A percentile compares a stretch with the other conserved stretches of the same genome.
phyloP scores from a whole-genome alignment of 2,888 invertebrate species.

The Eurois occulta region DNA sequence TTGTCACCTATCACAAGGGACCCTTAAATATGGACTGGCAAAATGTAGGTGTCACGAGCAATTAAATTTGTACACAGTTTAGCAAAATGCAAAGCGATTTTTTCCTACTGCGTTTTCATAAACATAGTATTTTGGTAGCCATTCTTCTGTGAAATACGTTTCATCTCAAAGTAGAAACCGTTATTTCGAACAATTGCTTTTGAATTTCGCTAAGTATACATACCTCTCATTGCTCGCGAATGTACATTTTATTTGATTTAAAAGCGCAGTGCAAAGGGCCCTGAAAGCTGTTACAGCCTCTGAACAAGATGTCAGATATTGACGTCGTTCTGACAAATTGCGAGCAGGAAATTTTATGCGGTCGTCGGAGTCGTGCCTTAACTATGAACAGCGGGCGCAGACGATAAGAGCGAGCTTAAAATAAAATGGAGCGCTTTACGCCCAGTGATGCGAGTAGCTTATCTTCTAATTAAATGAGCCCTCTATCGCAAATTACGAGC shows the following conservation, averaged over 20 bases:
- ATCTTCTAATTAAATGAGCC: slow-evolving; percentile 27
- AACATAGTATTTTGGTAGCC: neutral
- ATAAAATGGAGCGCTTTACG: slow-evolving; percentile 23
- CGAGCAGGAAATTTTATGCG: slow-evolving; percentile 9
- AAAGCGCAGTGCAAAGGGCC: neutral
- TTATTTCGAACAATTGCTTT: neutral
- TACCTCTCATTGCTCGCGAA: neutral
- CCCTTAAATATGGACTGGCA: neutral
- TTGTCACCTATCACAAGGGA: neutral
- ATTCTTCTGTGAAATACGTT: neutral
- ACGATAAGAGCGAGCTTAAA: slow-evolving; percentile 24
- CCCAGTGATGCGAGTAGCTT: slow-evolving; percentile 24
- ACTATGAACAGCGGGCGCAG: slow-evolving; percentile 7
- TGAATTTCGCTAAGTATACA: too few species aligned
- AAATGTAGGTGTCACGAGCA: neutral
- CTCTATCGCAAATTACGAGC: neutral
- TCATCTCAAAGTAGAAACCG: neutral
- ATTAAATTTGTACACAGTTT: neutral
- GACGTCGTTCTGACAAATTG: slow-evolving; percentile 12
- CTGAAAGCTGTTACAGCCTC: neutral
- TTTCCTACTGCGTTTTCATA: neutral
- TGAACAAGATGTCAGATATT: slow-evolving; percentile 2
- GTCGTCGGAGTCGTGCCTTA: slow-evolving; percentile 5
- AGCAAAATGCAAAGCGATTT: neutral
- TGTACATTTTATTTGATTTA: neutral